Evolutionary conservation across 1,140 invertebrate species (phyloP).

Genomic region (Charaxes varanes): DNA sequence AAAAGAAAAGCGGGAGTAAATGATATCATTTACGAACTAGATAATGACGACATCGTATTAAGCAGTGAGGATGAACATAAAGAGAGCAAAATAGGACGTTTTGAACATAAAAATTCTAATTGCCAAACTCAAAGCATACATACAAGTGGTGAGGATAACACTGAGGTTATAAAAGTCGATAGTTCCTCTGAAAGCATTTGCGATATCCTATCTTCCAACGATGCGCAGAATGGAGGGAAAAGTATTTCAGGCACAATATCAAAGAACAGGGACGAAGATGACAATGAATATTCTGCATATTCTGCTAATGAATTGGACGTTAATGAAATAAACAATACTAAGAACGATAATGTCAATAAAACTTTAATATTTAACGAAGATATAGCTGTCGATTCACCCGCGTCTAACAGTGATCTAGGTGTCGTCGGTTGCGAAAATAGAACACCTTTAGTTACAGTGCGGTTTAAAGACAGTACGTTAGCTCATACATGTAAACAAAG

Average conservation of each 20-base stretch:
- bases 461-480: constrained; percentile 50
- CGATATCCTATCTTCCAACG: constrained; percentile 14
- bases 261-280: no score
- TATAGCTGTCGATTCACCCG: constrained; percentile 44
- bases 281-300: no score
- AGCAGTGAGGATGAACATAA: constrained; percentile 60
- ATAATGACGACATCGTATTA: constrained; percentile 59
- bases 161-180: constrained; percentile 27
- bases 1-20: constrained; percentile 59
- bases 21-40: constrained; percentile 69
- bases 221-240: constrained; percentile 59
- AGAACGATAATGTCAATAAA: constrained; percentile 18
- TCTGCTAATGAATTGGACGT: background rate
- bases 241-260: constrained; percentile 9
- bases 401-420: constrained; percentile 40
- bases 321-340: background rate
- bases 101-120: constrained; percentile 7
- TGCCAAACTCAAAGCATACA: constrained; percentile 18
- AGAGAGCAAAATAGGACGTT: constrained; percentile 42
- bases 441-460: constrained; percentile 48
- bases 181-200: constrained; percentile 21
- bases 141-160: constrained; percentile 4
- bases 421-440: constrained; percentile 53
- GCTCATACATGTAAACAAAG: constrained; percentile 47
- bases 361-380: constrained; percentile 48